Evolutionary conservation across 1,140 invertebrate genomes (phyloP), one percentile per base, ranked within the genome.

Genomic region (Drosophila grimshawi): DNA sequence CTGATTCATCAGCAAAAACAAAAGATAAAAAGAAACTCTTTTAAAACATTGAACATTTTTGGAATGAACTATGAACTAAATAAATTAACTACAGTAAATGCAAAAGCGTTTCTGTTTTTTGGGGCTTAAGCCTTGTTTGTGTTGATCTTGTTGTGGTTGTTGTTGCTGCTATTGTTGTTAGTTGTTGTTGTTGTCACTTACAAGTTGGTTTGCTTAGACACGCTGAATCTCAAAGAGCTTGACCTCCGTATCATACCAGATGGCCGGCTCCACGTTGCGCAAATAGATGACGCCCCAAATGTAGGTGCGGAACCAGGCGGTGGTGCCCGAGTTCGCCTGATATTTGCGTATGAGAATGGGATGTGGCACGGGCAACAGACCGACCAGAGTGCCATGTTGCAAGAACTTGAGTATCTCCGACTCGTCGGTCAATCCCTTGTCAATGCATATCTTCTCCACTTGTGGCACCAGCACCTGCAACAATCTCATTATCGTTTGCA

Each of bases 251-350:
- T 99, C 98, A 93, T 99, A 99, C 99, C 99, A 99, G 83, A 99
- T 98, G 0, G 99, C 98, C 27, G 99, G 99, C 93, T 99, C 98
- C 49, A 98, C 96, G 94, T 99, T 99, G 86, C 98, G 98, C 64
- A 99, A 94, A 94, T 99, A 99, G 78, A 99, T 99, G 29, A 99
- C 97, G 41, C 98, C 99, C 98, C 98, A 99, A 96, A 99, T 98
- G 91, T 99, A 99, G 2, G 98, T 99, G 57, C 98, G 94, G 93
- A 99, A 99, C 99, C 99, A 99, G 86, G 98, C 97, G 7, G 98
- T 98, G 2, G 99, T 99, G 39, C 98, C 98, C 51, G 96, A 95
- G 93, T 99, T 99, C 8, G 98, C 98, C 93, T 99, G 98, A 94
- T 99, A 99, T 93, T 99, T 99, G 74, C 99, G 94, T 78, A 99